phyloP scores from a whole-genome alignment of 2,797 vertebrate genomes.

The Coranthus polyacanthus region DNA sequence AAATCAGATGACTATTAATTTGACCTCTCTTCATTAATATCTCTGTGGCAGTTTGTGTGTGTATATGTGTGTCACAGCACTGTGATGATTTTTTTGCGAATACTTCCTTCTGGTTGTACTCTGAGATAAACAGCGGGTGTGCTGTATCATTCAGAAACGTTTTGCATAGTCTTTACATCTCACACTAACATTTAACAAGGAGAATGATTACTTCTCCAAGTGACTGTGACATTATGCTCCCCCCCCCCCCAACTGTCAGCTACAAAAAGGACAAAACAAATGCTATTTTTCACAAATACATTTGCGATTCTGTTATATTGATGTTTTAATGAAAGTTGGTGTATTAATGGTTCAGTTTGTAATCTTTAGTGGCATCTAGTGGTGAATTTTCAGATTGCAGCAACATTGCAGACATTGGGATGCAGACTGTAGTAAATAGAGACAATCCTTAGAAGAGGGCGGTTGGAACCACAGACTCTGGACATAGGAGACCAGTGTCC shows the following conservation, averaged over 20 bases:
- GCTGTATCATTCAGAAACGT: not conserved
- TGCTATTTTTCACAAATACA: too few species aligned
- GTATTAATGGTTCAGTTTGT: not conserved
- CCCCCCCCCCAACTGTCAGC: too few species aligned
- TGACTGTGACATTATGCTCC: too few species aligned
- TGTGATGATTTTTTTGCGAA: conserved; percentile 31
- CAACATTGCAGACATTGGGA: too few species aligned
- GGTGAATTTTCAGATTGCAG: too few species aligned
- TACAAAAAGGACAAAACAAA: too few species aligned
- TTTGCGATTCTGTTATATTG: too few species aligned
- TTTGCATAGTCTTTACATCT: not conserved
- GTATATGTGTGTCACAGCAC: conserved; percentile 12
- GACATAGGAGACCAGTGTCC: too few species aligned
- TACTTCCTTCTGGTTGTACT: conserved; percentile 10
- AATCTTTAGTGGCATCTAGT: too few species aligned
- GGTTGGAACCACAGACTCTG: too few species aligned
- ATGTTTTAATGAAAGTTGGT: not conserved
- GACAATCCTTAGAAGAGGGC: too few species aligned
- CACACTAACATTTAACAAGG: not conserved
- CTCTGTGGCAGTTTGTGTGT: conserved; percentile 10
- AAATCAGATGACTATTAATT: conserved; percentile 57
- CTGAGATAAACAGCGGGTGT: not conserved
- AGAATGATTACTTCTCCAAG: not conserved
- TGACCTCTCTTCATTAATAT: conserved; percentile 60
- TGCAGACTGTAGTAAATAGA: too few species aligned